Evolutionary conservation across 2,797 vertebrate species (phyloP), one percentile per base, ranked within the genome.

Genomic region (Enteromius radiatus): DNA sequence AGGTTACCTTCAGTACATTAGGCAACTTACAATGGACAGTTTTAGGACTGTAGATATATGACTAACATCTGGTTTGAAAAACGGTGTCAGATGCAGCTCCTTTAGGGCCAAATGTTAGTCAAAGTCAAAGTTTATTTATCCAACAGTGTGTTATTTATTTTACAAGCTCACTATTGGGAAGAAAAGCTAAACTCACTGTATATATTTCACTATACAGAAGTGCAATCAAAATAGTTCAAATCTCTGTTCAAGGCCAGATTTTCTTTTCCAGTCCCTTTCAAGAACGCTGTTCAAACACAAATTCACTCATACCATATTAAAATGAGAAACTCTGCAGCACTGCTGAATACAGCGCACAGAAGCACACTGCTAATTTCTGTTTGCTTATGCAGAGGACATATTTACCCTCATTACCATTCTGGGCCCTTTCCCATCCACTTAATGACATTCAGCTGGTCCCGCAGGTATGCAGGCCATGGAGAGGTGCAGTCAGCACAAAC

Each of bases 401-500:
- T 84, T 82, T 54, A 54, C 21, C 80, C 90, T 91, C 86, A 90
- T 93, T 92, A 83, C 81, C 88, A 92, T 92, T 91, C 88, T 86
- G 69, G 84, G 77, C 81, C 69, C 86, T 84, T 91, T 91, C 49
- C 89, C 88, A 91, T 89, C 89, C 89, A 87, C 67, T 77, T 92
- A 92, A 92, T 91, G 90, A 90, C 91, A 90, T 91, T 82, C 86
- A 80, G 76, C 71, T 19, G 67, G 85, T 89, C 89, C 88, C 36
- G 26, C 77, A 80, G 82, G 81, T 74, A 86, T 76, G 14, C 80
- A 88, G 90, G 88, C 88, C 88, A 88, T 10, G n/a, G 78, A 33
- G 86, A 88, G 86, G 86, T 85, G 36, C 85, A 83, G 90, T 93
- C 93, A 94, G 92, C 93, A 93, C 80, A 91, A 92, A 90, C 82